A percentile compares a stretch with the other conserved stretches of the same genome.
Evolutionary conservation across 2,113 vertebrate species (phyloP).

Genomic region (Carlito syrichta): DNA sequence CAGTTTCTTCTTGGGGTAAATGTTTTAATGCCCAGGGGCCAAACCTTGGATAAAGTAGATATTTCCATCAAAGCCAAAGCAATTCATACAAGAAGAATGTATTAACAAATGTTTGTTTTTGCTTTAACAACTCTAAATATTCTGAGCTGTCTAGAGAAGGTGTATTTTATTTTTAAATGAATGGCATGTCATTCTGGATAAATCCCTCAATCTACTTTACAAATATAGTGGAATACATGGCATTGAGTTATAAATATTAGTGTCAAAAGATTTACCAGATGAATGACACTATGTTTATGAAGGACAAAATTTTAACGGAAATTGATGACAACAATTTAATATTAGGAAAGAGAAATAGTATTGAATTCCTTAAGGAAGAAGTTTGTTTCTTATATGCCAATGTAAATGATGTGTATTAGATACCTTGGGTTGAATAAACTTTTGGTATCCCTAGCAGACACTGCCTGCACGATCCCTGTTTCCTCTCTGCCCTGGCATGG

Average conservation of each 20-base stretch:
- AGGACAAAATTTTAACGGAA: not conserved
- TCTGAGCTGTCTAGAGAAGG: not conserved
- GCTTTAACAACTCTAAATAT: slow-evolving; percentile 16
- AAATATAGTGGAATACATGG: not conserved
- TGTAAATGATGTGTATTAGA: not conserved
- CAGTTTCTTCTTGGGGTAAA: not conserved
- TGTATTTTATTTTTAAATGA: slow-evolving; percentile 9
- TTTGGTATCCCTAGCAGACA: not conserved
- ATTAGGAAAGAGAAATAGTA: not conserved
- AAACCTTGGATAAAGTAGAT: not conserved
- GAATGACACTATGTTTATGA: not conserved
- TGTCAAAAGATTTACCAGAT: not conserved
- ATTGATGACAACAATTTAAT: not conserved
- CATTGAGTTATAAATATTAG: not conserved
- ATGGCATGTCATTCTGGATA: not conserved
- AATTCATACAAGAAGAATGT: not conserved
- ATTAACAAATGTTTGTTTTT: slow-evolving; percentile 2
- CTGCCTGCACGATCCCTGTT: not conserved
- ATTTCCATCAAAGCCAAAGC: slow-evolving; percentile 17
- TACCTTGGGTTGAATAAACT: not conserved
- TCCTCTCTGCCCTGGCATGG: not conserved
- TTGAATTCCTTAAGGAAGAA: not conserved
- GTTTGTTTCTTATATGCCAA: not conserved
- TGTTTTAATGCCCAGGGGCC: not conserved
- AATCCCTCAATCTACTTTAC: not conserved